Evolutionary conservation across 1,140 invertebrate genomes (phyloP).

Genomic region (Drosophila pachea): DNA sequence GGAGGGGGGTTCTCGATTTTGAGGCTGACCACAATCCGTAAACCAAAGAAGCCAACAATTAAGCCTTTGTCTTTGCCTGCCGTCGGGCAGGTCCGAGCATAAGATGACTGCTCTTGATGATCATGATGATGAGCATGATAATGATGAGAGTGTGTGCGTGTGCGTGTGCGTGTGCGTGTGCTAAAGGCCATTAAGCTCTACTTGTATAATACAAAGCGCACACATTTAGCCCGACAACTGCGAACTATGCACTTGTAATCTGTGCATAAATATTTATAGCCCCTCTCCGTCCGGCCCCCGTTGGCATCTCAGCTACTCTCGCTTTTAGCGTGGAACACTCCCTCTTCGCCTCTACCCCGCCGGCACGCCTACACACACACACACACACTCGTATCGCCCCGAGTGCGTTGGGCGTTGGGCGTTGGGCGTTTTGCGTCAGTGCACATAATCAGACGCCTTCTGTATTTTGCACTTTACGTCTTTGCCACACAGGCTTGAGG

Average conservation of each 20-base stretch:
- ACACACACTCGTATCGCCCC: neutral
- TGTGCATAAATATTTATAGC: constrained; percentile 68
- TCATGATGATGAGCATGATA: constrained; percentile 28
- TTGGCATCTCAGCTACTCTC: too few species aligned
- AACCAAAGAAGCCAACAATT: constrained; percentile 45
- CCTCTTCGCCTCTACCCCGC: neutral
- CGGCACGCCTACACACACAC: too few species aligned
- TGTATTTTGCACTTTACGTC: constrained; percentile 43
- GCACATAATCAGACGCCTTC: constrained; percentile 54
- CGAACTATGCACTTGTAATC: constrained; percentile 56
- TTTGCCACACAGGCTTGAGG: constrained; percentile 23
- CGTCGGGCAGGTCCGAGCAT: constrained; percentile 30
- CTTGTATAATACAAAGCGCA: constrained; percentile 74
- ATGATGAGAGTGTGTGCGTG: constrained; percentile 14
- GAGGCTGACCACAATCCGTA: neutral
- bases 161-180: constrained; percentile 36
- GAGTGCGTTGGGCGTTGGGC: constrained; percentile 38
- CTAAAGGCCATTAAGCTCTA: constrained; percentile 75
- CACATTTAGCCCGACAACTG: constrained; percentile 63
- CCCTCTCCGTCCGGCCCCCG: neutral
- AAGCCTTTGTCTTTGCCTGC: constrained; percentile 57
- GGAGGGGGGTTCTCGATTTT: neutral
- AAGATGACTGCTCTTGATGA: constrained; percentile 41
- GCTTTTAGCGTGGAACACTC: neutral
- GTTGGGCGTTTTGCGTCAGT: constrained; percentile 44